A percentile compares a stretch with the other conserved stretches of the same genome.
phyloP scores from a whole-genome alignment of 2,113 vertebrate genomes.

The Sinocyclocheilus anshuiensis region DNA sequence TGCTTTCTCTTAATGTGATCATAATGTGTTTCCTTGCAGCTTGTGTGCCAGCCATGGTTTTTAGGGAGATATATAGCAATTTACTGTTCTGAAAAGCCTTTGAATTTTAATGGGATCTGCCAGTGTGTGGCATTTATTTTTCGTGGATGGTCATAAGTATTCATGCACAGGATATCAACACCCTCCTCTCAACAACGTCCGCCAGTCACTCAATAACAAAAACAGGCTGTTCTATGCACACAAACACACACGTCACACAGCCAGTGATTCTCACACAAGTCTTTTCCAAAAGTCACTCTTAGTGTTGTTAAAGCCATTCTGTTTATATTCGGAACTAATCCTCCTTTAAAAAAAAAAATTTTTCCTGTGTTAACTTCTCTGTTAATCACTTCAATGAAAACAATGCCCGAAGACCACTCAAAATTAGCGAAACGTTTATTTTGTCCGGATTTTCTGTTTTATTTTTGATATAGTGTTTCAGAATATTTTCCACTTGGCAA shows the following conservation, averaged over 20 bases:
- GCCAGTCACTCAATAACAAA: conserved; percentile 24
- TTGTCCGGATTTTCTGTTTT: conserved; percentile 29
- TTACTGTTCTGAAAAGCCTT: conserved; percentile 32
- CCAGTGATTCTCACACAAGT: conserved; percentile 14
- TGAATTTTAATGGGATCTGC: conserved; percentile 45
- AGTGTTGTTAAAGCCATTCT: conserved; percentile 19
- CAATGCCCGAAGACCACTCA: not conserved
- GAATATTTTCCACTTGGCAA: not conserved
- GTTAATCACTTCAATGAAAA: conserved; percentile 44
- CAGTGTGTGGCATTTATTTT: conserved; percentile 42
- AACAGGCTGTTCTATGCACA: conserved; percentile 21
- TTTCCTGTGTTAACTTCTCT: conserved; percentile 41
- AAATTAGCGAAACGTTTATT: conserved; percentile 35
- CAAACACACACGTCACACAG: conserved; percentile 14
- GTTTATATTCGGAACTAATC: conserved; percentile 46
- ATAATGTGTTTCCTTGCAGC: conserved; percentile 41
- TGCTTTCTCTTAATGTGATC: conserved; percentile 15
- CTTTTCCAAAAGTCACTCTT: conserved; percentile 19
- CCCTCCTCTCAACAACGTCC: conserved; percentile 29
- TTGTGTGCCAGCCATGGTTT: conserved; percentile 39
- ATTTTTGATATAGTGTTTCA: conserved; percentile 25
- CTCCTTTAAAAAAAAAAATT: conserved; percentile 46
- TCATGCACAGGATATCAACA: conserved; percentile 33
- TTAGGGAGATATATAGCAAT: conserved; percentile 8
- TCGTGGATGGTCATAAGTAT: conserved; percentile 28